Conservation (phyloP, 2,113 vertebrate species). For the Notothenia coriiceps region DNA sequence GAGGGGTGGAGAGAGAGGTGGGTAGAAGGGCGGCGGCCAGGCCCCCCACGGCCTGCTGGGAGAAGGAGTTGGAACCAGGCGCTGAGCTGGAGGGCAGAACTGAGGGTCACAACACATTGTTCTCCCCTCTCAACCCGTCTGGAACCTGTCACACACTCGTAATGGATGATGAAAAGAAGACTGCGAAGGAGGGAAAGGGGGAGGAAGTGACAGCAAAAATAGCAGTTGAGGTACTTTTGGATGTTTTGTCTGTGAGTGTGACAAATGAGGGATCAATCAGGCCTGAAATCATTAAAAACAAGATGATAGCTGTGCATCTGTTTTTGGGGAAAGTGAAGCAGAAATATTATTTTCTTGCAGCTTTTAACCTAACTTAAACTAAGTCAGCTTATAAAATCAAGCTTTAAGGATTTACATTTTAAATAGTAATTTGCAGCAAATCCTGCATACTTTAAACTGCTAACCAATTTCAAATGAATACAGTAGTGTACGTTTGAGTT, state of each 20-base stretch:
- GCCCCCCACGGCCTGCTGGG: constrained; percentile 84
- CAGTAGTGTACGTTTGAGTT: background rate
- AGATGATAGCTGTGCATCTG: constrained; percentile 47
- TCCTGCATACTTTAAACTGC: background rate
- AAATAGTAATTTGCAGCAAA: background rate
- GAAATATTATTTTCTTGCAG: background rate
- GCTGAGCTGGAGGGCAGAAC: constrained; percentile 80
- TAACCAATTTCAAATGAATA: background rate
- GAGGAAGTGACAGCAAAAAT: constrained; percentile 50
- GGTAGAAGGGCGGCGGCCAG: constrained; percentile 57
- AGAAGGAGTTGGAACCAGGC: constrained; percentile 83
- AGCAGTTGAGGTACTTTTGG: constrained; percentile 66
- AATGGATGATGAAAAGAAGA: constrained; percentile 81
- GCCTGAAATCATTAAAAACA: constrained; percentile 33
- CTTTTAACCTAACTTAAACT: no score
- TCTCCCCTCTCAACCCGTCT: constrained; percentile 75
- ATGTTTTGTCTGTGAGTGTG: constrained; percentile 64
- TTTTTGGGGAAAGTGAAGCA: constrained; percentile 8
- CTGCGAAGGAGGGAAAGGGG: constrained; percentile 53
- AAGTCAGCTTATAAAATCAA: background rate
- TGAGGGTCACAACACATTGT: constrained; percentile 88
- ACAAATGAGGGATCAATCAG: constrained; percentile 79
- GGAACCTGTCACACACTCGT: constrained; percentile 76
- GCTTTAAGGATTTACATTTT: background rate
- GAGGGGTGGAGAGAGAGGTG: constrained; percentile 48